phyloP scores from a whole-genome alignment of 2,797 vertebrate species.

The Ciconia nigra region DNA sequence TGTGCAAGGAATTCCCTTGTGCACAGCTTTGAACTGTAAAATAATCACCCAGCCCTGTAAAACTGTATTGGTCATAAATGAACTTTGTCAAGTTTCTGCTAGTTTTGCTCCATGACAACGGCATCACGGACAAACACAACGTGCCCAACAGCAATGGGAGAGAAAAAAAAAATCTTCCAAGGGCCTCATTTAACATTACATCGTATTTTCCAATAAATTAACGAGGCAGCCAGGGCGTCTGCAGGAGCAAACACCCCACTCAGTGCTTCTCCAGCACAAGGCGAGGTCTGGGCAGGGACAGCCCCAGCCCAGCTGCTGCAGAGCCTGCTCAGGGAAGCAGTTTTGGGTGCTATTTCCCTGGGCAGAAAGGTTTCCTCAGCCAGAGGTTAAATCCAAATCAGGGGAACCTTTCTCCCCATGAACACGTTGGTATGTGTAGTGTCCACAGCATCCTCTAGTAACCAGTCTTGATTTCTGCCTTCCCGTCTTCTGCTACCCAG shows the following conservation, averaged over 20 bases:
- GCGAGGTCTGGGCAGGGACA: not conserved
- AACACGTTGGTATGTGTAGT: fast-evolving
- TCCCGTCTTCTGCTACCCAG: not conserved
- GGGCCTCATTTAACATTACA: not conserved
- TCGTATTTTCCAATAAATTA: not conserved
- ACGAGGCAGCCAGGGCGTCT: not conserved
- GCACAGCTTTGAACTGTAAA: conserved; percentile 55
- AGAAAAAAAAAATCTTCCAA: not conserved
- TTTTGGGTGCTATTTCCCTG: not conserved
- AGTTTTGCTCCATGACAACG: conserved; percentile 39
- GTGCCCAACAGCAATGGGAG: not conserved
- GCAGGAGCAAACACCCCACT: not conserved
- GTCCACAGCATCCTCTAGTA: not conserved
- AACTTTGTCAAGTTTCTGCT: conserved; percentile 23
- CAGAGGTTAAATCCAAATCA: not conserved
- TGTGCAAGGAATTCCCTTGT: conserved; percentile 52
- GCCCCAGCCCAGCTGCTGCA: not conserved
- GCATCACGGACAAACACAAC: conserved; percentile 16
- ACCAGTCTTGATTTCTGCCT: not conserved
- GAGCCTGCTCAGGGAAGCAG: not conserved
- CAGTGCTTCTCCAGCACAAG: not conserved
- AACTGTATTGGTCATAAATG: not conserved
- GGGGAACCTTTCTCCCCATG: not conserved
- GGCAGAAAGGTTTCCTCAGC: not conserved
- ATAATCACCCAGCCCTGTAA: conserved; percentile 55